Conservation (phyloP, 2,888 invertebrate species). For the Iphiclides podalirius region DNA sequence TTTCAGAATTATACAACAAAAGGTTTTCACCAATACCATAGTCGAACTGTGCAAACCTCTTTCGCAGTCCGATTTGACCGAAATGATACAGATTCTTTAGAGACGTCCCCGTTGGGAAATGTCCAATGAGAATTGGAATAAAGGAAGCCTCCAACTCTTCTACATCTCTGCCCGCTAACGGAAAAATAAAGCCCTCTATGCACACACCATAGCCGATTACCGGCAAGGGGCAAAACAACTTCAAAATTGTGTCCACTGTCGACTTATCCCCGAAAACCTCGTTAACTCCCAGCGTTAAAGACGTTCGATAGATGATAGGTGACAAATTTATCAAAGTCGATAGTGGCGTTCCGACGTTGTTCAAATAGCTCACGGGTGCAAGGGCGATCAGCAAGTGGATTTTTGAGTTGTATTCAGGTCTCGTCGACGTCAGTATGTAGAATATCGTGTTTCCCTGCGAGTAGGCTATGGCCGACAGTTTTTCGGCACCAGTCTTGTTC, state of each 20-base stretch:
- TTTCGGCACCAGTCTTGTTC: slow-evolving; percentile 62
- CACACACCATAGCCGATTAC: slow-evolving; percentile 24
- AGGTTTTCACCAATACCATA: slow-evolving; percentile 41
- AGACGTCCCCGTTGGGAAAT: slow-evolving; percentile 46
- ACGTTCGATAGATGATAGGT: slow-evolving; percentile 7
- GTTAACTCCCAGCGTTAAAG: slow-evolving; percentile 6
- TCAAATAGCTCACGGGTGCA: slow-evolving; percentile 41
- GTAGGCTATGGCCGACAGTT: slow-evolving; percentile 84
- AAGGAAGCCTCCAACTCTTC: slow-evolving; percentile 40
- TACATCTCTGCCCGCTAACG: slow-evolving; percentile 28
- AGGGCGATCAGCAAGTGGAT: slow-evolving; percentile 70
- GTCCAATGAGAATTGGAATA: slow-evolving; percentile 31
- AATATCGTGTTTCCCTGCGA: slow-evolving; percentile 83
- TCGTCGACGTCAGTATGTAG: slow-evolving; percentile 72
- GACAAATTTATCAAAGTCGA: background rate
- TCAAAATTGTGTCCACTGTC: slow-evolving; percentile 1
- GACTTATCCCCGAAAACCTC: slow-evolving; percentile 14
- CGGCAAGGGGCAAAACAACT: slow-evolving; percentile 24
- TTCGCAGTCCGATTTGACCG: slow-evolving; percentile 35
- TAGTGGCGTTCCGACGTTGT: slow-evolving; percentile 25
- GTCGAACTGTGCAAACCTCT: slow-evolving; percentile 38
- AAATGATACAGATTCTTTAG: slow-evolving; percentile 44
- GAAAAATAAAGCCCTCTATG: slow-evolving; percentile 23
- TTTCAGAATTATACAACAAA: slow-evolving; percentile 31
- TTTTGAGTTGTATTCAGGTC: slow-evolving; percentile 80